Base-by-base conservation (phyloP, 2,888 invertebrate species). In the Dione juno region DNA sequence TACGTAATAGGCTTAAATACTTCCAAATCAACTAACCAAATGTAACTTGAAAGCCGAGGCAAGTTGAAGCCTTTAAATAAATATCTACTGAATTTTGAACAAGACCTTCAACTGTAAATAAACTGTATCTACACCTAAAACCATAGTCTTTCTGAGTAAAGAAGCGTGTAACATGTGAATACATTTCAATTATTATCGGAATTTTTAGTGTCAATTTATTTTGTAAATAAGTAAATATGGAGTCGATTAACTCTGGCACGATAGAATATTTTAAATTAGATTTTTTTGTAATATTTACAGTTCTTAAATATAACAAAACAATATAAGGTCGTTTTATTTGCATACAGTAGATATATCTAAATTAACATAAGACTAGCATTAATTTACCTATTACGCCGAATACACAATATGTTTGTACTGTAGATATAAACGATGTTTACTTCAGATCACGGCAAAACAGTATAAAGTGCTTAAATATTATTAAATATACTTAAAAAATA, bases 1-100 rank as follows among this genome's bases (percentile, higher is more conserved):
- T 59, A 43, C 48, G 19, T 64, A 63, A 63, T 54, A 52, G 53
- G 63, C 63, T 68, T 54, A 68, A 48, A 54, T 45, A 63, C 45
- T 68, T 67, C 43, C 8, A 41, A 35, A 52, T 61, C 41, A 28
- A 16, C 59, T 59, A 61, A 28, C 61, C 52, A 61, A 67, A 19
- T 53, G 37, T 43, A 63, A 63, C 54, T 54, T 63, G 37, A 59
- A 68, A 68, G 53, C 54, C 45, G 52, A 61, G 61, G 35, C 41
- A 16, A 52, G 43, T n/a, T 50, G 40, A 58, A 58, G 45, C 68
- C 54, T 45, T 48, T 45, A 54, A 63, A 68, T 63, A 68, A 45
- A 43, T 43, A 63, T 53, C 54, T 54, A 54, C 54, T 16, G 53
- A 68, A 63, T 63, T 68, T 54, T 16, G 37, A 52, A 61, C 48